phyloP scores from a whole-genome alignment of 1,140 invertebrate species.

The Lepidurus packardi region DNA sequence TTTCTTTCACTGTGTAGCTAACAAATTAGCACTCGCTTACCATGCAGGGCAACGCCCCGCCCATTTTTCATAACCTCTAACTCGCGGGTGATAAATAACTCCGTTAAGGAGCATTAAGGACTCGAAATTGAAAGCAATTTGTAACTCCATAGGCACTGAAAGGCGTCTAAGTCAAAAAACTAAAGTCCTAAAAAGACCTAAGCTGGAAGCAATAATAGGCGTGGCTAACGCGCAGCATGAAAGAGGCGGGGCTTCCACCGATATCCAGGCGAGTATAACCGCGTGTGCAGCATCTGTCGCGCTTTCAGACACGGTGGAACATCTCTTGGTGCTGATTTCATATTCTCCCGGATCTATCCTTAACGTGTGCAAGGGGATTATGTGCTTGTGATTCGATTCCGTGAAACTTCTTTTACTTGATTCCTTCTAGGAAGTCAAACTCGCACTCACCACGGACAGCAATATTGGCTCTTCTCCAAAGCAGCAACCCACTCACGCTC shows the following conservation, averaged over 20 bases:
- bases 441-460: neutral
- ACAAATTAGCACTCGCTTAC: neutral
- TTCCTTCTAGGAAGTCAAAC: no score
- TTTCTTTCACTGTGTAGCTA: neutral
- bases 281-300: constrained; percentile 1
- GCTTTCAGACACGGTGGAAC: constrained; percentile 1
- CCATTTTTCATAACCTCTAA: neutral
- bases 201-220: neutral
- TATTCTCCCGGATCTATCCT: neutral
- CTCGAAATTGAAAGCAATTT: constrained; percentile 15
- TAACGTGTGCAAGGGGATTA: neutral
- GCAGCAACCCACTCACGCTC: neutral
- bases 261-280: neutral
- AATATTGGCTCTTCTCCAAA: neutral
- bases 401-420: neutral
- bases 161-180: neutral
- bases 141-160: neutral
- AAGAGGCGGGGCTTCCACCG: neutral
- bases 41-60: neutral
- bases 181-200: neutral
- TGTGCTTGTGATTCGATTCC: constrained; percentile 15
- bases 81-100: neutral
- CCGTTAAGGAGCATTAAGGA: neutral
- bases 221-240: neutral
- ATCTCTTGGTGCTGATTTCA: neutral